These are phyloP conservation scores for Microtus obscurus DNA, from an alignment of 2,797 vertebrate species.

Conservation along the genomic window DNA sequence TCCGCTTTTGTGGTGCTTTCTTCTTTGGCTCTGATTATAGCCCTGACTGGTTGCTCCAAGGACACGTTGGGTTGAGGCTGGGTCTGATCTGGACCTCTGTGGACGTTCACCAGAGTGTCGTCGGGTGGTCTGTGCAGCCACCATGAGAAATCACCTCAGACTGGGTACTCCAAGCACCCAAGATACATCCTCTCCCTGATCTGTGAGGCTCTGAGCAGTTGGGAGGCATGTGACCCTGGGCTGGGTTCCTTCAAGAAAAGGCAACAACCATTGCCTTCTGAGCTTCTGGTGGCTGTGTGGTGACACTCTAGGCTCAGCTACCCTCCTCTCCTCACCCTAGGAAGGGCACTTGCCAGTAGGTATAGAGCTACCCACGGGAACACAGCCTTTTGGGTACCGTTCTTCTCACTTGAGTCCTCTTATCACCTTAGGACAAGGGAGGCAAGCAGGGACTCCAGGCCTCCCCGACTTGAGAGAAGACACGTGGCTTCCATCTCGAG, in stretches of 20 bases:
- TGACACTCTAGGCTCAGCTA: rapidly evolving
- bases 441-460: rapidly evolving
- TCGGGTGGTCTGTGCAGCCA: rapidly evolving
- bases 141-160: rapidly evolving
- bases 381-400: not conserved
- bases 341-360: not conserved
- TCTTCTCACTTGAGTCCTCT: not conserved
- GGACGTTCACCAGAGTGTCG: rapidly evolving
- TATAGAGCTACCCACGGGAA: no score
- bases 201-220: not conserved
- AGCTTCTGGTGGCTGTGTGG: not conserved
- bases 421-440: no score
- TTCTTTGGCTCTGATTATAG: rapidly evolving
- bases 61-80: not conserved
- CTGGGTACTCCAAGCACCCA: not conserved
- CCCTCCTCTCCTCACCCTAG: not conserved
- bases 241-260: not conserved
- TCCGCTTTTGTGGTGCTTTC: rapidly evolving
- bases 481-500: rapidly evolving
- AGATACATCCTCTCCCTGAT: not conserved
- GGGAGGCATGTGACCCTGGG: not conserved
- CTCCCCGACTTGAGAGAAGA: no score
- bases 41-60: not conserved
- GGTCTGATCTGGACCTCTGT: not conserved
- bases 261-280: rapidly evolving